These are phyloP conservation scores for Caenorhabditis sinica DNA, from an alignment of 2,888 invertebrate species.

Conservation along the genomic window DNA sequence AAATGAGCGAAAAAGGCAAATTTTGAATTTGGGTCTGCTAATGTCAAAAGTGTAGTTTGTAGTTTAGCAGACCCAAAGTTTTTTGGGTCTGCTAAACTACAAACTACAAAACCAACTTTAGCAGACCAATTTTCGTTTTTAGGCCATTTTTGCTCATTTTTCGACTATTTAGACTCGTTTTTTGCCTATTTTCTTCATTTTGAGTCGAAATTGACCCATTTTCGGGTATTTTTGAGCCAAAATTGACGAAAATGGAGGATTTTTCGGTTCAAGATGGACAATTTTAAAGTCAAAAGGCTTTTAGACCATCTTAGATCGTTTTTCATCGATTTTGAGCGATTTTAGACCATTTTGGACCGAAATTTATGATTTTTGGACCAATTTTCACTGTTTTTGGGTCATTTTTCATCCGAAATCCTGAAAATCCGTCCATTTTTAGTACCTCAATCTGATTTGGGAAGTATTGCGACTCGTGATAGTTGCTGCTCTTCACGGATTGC, in stretches of 20 bases:
- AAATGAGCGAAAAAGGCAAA: not conserved
- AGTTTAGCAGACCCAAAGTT: conserved; percentile 6
- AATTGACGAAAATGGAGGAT: too few species aligned
- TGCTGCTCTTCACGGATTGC: conserved; percentile 66
- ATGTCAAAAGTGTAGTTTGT: conserved; percentile 3
- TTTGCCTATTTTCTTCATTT: too few species aligned
- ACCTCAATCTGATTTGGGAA: conserved; percentile 67
- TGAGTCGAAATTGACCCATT: too few species aligned
- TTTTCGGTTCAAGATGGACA: too few species aligned
- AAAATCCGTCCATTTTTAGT: not conserved
- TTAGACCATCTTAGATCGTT: too few species aligned
- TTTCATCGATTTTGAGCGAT: not conserved
- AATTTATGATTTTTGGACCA: not conserved
- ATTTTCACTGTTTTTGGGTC: not conserved
- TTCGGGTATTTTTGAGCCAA: too few species aligned
- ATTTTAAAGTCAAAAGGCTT: too few species aligned
- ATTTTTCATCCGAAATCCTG: not conserved
- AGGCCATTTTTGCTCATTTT: not conserved
- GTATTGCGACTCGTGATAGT: conserved; percentile 66
- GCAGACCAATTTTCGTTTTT: not conserved
- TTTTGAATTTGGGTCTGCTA: not conserved
- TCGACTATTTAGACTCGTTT: not conserved
- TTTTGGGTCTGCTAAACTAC: conserved; percentile 3
- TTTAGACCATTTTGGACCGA: not conserved
- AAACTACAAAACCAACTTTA: not conserved